Evolutionary conservation across 2,113 vertebrate species (phyloP).

Genomic region (Ceyx margarethae): DNA sequence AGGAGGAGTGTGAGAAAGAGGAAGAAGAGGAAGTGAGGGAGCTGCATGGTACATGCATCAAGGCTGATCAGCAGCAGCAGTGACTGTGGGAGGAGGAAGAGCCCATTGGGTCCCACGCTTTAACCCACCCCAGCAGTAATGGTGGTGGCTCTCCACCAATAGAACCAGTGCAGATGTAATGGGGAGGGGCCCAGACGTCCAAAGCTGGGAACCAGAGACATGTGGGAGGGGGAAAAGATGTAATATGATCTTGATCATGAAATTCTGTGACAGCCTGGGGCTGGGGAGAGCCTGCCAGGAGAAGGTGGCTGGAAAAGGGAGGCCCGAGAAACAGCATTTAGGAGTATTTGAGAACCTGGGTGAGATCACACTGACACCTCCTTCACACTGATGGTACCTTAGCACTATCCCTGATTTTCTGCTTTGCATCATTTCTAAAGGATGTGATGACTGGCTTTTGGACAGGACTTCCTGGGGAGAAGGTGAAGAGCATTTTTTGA

Average conservation of each 20-base stretch:
- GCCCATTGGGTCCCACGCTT: rapidly evolving
- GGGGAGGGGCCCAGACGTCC: neutral
- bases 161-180: rapidly evolving
- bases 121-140: neutral
- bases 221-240: neutral
- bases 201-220: rapidly evolving
- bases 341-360: neutral
- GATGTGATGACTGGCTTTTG: rapidly evolving
- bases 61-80: neutral
- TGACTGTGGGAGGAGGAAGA: neutral
- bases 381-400: neutral
- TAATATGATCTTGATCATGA: neutral
- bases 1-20: neutral
- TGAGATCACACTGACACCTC: neutral
- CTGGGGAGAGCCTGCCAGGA: neutral
- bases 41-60: neutral
- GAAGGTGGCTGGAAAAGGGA: neutral
- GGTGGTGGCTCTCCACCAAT: neutral
- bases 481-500: too few species aligned
- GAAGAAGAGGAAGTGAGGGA: neutral
- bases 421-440: neutral
- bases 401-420: rapidly evolving
- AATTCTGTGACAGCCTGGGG: rapidly evolving
- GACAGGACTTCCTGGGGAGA: too few species aligned
- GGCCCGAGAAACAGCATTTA: neutral